Evolutionary conservation across 1,140 invertebrate genomes (phyloP), one percentile per base, ranked within the genome.

Genomic region (Heterodera carotae): DNA sequence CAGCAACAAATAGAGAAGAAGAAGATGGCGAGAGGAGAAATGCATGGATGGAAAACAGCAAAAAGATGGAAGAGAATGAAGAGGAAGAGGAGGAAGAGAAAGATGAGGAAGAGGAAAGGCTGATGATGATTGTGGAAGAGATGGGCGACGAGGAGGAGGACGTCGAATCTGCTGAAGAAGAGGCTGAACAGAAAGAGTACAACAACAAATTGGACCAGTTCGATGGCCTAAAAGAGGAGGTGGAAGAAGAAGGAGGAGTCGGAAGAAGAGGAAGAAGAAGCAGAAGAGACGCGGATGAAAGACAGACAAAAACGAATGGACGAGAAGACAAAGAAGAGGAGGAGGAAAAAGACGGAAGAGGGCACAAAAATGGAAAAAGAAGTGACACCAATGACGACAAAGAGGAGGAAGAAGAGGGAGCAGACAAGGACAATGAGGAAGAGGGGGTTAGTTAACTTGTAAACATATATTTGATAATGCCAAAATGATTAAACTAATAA

Each of bases 71-170:
- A 15, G 48, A 56, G 18, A 18, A 22, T 15, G 48, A 22, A 56
- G 22, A 22, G 48, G 22, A 22, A 22, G 48, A 56, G 18, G 48
- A 56, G 48, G 48, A 56, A 18, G 48, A 56, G 0, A 18, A 56
- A 18, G 48, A 56, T 2, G 48, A 56, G 12, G 48, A 56, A 18
- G 48, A 53, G 3, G 15, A 56, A n/a, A 12, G 48, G 48, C 48
- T 56, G 48, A 56, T 56, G 48, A 56, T 56, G 48, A 56, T 56
- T 22, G 48, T n/a, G 48, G 48, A 56, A 56, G 48, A 56, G 48
- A 56, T 56, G 15, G 48, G 48, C 48, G 48, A 56, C 5, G 48
- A 56, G 8, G 48, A 18, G 22, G 48, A 56, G 8, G 48, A 18
- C 15, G 48, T 56, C 22, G 15, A 56, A 56, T 56, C 22, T 56